Conservation (phyloP, 1,140 invertebrate species). For the Formica exsecta region DNA sequence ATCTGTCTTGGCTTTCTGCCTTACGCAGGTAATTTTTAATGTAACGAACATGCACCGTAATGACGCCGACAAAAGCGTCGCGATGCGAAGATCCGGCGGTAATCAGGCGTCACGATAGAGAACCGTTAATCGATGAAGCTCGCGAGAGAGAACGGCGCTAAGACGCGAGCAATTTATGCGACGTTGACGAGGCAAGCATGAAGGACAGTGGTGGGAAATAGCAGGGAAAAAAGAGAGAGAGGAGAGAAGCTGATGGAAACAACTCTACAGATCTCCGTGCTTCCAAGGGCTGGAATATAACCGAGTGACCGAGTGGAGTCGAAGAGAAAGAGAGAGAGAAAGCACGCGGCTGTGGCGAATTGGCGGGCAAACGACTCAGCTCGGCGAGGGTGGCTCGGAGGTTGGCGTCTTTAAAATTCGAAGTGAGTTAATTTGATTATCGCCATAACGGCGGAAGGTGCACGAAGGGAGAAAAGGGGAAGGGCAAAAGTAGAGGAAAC, state of each 20-base stretch:
- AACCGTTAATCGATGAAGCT: conserved; percentile 52
- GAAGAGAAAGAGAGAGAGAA: background rate
- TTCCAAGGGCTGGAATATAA: conserved; percentile 46
- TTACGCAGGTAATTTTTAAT: conserved; percentile 17
- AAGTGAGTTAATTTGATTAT: conserved; percentile 80
- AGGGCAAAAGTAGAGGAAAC: conserved; percentile 18
- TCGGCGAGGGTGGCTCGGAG: background rate
- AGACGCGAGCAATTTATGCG: conserved; percentile 45
- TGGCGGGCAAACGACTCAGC: conserved; percentile 35
- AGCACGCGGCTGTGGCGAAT: conserved; percentile 56
- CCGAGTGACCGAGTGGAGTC: conserved; percentile 61
- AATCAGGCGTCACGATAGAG: conserved; percentile 47
- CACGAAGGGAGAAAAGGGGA: background rate
- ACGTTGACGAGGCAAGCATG: conserved; percentile 38
- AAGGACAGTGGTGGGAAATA: conserved; percentile 39
- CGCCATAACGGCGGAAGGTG: conserved; percentile 62
- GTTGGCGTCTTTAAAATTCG: conserved; percentile 70
- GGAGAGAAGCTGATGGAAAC: background rate
- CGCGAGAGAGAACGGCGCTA: conserved; percentile 8
- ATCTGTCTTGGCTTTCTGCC: background rate
- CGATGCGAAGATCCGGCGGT: conserved; percentile 18
- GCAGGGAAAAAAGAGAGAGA: background rate
- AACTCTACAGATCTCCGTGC: conserved; percentile 18
- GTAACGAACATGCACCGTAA: background rate
- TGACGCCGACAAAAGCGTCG: conserved; percentile 7